Percentiles rank a stretch among this genome's conserved stretches.
Conservation (phyloP, 2,888 invertebrate species). For the Leptinotarsa rubiginosa region DNA sequence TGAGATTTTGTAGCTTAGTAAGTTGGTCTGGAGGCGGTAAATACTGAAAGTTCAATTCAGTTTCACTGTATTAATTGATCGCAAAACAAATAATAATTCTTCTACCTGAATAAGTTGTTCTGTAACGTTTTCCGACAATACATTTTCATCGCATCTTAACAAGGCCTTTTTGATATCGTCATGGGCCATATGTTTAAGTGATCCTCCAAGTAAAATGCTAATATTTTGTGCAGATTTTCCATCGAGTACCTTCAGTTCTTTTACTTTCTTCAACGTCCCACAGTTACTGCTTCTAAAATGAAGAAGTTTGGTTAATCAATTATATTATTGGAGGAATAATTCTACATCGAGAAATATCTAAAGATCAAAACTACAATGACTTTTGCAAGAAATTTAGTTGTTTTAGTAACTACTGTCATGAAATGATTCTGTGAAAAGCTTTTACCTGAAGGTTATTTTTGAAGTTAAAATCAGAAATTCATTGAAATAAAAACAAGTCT, state of each 20-base stretch:
- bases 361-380: conserved; percentile 12
- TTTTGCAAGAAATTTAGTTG: background rate
- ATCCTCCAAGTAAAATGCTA: conserved; percentile 85
- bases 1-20: conserved; percentile 83
- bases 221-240: conserved; percentile 95
- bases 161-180: conserved; percentile 86
- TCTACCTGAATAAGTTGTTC: conserved; percentile 85
- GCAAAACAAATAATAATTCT: background rate
- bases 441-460: background rate
- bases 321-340: background rate
- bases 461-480: background rate
- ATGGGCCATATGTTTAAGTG: conserved; percentile 85
- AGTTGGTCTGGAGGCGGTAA: conserved; percentile 93
- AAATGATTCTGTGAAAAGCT: background rate
- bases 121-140: conserved; percentile 86
- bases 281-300: conserved; percentile 65
- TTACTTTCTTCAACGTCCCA: conserved; percentile 84
- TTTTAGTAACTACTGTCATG: conserved; percentile 5
- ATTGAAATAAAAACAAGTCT: background rate
- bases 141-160: conserved; percentile 86
- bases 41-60: conserved; percentile 70
- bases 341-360: background rate
- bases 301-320: conserved; percentile 2
- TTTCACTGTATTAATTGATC: background rate
- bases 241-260: conserved; percentile 92